Conservation (phyloP, 2,888 invertebrate species). For the Didymodactylos carnosus region DNA sequence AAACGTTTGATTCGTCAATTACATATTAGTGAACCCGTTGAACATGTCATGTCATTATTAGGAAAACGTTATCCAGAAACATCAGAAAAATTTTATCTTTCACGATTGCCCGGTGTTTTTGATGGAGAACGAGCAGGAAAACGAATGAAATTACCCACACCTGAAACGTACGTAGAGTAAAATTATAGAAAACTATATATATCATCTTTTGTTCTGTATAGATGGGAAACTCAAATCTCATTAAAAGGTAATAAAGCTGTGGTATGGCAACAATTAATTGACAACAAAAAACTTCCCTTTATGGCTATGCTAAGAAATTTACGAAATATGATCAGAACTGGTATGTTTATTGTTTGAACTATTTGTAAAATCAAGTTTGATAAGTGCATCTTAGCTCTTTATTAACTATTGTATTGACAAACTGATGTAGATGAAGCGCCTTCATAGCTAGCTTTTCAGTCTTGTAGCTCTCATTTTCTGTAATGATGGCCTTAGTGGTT, state of each 20-base stretch:
- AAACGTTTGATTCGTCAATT: conserved; percentile 31
- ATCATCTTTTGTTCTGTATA: background rate
- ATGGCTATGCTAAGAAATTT: conserved; percentile 39
- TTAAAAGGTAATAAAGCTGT: conserved; percentile 35
- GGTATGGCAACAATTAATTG: conserved; percentile 36
- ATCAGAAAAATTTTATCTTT: conserved; percentile 29
- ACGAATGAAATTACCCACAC: conserved; percentile 36
- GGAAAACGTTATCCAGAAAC: conserved; percentile 36
- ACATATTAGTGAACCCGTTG: conserved; percentile 35
- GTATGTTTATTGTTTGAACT: conserved; percentile 15
- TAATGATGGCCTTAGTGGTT: too few relatives aligned
- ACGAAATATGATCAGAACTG: conserved; percentile 35
- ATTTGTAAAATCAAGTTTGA: too few relatives aligned
- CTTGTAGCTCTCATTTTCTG: too few relatives aligned
- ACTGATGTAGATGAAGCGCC: too few relatives aligned
- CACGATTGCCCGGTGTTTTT: conserved; percentile 24
- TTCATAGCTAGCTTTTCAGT: too few relatives aligned
- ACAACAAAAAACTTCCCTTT: conserved; percentile 36
- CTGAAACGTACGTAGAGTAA: conserved; percentile 27
- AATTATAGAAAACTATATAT: background rate
- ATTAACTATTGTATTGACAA: too few relatives aligned
- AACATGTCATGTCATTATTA: conserved; percentile 35
- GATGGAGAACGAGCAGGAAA: conserved; percentile 32
- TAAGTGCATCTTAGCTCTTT: too few relatives aligned
- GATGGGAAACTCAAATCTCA: conserved; percentile 37